Evolutionary conservation across 2,797 vertebrate species (phyloP).

Genomic region (Alauda arvensis): DNA sequence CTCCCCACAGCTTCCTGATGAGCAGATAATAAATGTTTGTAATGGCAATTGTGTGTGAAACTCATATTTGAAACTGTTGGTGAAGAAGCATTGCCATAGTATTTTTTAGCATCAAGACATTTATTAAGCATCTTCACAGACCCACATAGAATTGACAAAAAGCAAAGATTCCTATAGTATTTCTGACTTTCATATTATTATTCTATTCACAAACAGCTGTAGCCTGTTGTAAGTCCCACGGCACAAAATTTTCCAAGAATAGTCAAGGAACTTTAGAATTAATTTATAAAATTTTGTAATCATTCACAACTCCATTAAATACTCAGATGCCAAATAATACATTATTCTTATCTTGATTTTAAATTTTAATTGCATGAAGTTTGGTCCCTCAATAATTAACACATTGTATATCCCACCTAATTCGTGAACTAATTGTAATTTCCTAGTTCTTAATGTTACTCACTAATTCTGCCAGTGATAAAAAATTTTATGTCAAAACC

Average conservation of each 20-base stretch:
- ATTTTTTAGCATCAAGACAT: background rate
- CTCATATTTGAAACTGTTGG: background rate
- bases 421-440: conserved; percentile 77
- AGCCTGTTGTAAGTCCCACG: conserved; percentile 32
- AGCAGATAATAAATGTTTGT: background rate
- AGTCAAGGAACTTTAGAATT: conserved; percentile 69
- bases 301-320: conserved; percentile 75
- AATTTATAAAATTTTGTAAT: conserved; percentile 72
- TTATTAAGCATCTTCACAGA: background rate
- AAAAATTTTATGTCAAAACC: conserved; percentile 75
- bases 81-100: background rate
- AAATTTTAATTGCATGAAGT: conserved; percentile 80
- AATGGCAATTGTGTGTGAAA: background rate
- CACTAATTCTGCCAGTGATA: conserved; percentile 71
- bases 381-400: conserved; percentile 77
- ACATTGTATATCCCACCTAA: conserved; percentile 75
- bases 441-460: conserved; percentile 74
- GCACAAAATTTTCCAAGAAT: conserved; percentile 62
- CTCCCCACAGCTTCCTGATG: background rate
- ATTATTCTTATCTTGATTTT: conserved; percentile 75
- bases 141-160: background rate
- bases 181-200: conserved; percentile 37
- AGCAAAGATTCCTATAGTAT: conserved; percentile 1
- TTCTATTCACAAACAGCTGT: conserved; percentile 61
- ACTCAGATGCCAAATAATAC: conserved; percentile 66